A percentile compares a stretch with the other conserved stretches of the same genome.
phyloP scores from a whole-genome alignment of 2,797 vertebrate species.

The Spinibarbus caldwelli region DNA sequence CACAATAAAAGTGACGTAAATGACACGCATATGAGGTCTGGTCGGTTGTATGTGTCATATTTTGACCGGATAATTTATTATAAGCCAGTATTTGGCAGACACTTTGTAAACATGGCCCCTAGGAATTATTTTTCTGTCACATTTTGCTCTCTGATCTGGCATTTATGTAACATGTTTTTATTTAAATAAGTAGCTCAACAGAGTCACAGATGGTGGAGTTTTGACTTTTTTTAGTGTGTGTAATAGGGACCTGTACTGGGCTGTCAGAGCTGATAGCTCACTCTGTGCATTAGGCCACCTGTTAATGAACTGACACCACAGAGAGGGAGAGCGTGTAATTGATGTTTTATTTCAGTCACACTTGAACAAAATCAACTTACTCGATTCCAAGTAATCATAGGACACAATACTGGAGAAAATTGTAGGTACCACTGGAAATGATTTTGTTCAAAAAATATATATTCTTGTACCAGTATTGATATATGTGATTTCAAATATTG shows the following conservation, averaged over 20 bases:
- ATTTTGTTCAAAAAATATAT: too few relatives aligned
- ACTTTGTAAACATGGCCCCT: background rate
- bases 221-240: constrained; percentile 46
- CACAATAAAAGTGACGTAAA: background rate
- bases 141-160: constrained; percentile 20
- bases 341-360: background rate
- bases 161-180: constrained; percentile 42
- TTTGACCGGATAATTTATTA: background rate
- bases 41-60: background rate
- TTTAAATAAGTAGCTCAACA: constrained; percentile 35
- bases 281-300: constrained; percentile 9
- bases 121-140: constrained; percentile 5
- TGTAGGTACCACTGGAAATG: too few relatives aligned
- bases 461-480: too few relatives aligned
- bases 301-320: constrained; percentile 17
- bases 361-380: background rate
- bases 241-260: constrained; percentile 9
- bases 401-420: background rate
- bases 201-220: constrained; percentile 51
- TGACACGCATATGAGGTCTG: background rate
- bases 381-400: background rate
- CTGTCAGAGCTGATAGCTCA: constrained; percentile 7
- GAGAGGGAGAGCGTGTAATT: background rate
- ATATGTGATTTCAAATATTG: too few relatives aligned
- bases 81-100: background rate